phyloP scores from a whole-genome alignment of 1,140 invertebrate genomes.

The Eueides isabella region DNA sequence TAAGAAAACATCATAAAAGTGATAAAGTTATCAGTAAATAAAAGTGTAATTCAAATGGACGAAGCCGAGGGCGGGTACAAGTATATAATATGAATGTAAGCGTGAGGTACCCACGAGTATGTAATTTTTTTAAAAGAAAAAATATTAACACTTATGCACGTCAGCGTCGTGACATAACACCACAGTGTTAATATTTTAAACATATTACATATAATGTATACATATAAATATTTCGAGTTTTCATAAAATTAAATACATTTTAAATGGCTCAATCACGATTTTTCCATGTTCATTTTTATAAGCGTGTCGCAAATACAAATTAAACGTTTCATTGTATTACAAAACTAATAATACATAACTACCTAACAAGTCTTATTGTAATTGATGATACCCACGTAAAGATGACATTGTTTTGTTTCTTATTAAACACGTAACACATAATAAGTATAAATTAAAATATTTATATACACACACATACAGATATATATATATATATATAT shows the following conservation, averaged over 20 bases:
- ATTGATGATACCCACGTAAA: conserved; percentile 5
- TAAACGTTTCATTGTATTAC: conserved; percentile 8
- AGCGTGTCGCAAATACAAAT: background rate
- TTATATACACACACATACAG: no score
- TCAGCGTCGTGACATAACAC: background rate
- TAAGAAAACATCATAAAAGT: no score
- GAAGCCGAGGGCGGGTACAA: no score
- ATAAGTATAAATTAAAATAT: no score
- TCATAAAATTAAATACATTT: background rate
- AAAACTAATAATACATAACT: conserved; percentile 1
- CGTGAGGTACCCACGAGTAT: background rate
- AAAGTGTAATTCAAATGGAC: no score
- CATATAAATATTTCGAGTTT: background rate
- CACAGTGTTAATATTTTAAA: background rate
- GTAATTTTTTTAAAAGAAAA: background rate
- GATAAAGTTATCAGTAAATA: no score
- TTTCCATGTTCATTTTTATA: background rate
- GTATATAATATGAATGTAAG: no score
- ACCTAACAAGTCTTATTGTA: background rate
- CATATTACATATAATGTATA: background rate
- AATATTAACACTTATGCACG: background rate
- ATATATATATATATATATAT: no score
- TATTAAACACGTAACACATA: background rate
- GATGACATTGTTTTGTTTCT: background rate
- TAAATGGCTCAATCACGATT: background rate